Conservation (phyloP, 2,888 invertebrate genomes). For the Mythimna pallens region DNA sequence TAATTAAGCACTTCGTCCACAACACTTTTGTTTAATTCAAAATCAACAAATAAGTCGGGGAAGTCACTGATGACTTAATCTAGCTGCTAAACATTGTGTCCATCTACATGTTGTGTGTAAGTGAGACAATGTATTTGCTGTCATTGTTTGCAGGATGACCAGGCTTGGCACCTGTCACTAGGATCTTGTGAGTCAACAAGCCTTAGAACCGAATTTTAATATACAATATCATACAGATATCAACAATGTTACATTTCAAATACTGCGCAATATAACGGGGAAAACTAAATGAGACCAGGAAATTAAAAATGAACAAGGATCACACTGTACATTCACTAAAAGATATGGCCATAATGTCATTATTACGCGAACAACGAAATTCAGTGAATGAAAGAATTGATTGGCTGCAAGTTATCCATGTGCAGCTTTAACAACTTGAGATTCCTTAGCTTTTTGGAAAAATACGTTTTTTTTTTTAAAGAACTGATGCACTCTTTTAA, state of each 20-base stretch:
- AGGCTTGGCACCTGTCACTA: conserved; percentile 23
- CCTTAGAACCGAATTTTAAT: conserved; percentile 27
- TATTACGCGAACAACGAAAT: no score
- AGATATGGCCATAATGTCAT: not conserved
- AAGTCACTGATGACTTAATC: conserved; percentile 43
- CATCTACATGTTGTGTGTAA: conserved; percentile 6
- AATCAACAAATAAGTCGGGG: conserved; percentile 26
- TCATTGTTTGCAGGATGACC: conserved; percentile 55
- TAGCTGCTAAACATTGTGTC: conserved; percentile 20
- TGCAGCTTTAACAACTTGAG: not conserved
- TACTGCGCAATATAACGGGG: not conserved
- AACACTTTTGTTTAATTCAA: not conserved
- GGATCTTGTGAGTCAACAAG: conserved; percentile 29
- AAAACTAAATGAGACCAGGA: not conserved
- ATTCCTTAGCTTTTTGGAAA: not conserved
- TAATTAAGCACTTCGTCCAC: not conserved
- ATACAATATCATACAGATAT: not conserved
- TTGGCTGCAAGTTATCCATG: no score
- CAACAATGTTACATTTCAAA: conserved; percentile 1
- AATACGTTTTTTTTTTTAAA: no score
- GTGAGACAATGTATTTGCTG: conserved; percentile 42
- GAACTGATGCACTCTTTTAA: no score
- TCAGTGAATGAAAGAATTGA: not conserved
- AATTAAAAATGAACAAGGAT: not conserved
- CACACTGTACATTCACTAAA: not conserved